phyloP scores from a whole-genome alignment of 2,113 vertebrate species.

The Melanostigma gelatinosum region DNA sequence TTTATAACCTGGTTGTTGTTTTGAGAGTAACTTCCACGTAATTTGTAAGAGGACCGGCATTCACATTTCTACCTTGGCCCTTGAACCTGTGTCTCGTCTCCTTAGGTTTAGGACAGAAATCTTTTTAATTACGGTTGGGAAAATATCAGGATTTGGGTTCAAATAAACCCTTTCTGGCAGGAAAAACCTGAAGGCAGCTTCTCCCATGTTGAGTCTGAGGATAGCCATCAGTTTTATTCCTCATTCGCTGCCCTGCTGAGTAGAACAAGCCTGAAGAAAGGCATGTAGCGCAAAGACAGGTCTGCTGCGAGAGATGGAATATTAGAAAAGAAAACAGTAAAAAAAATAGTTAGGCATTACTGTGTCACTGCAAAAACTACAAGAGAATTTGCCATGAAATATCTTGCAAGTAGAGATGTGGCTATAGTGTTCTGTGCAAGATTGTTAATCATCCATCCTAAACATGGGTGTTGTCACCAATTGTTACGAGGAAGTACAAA shows the following conservation, averaged over 20 bases:
- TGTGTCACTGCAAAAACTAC: neutral
- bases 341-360: neutral
- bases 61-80: neutral
- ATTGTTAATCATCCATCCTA: neutral
- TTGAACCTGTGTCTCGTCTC: no score
- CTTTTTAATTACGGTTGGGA: no score
- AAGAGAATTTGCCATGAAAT: neutral
- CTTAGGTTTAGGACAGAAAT: no score
- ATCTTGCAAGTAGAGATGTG: neutral
- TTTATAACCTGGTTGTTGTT: neutral
- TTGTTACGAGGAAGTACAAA: conserved; percentile 46
- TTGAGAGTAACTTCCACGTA: neutral
- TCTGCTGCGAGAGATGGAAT: conserved; percentile 66
- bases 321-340: neutral
- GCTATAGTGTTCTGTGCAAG: neutral
- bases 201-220: conserved; percentile 80
- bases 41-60: neutral
- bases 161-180: no score
- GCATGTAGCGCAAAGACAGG: conserved; percentile 88
- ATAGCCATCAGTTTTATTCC: conserved; percentile 84
- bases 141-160: no score
- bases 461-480: neutral
- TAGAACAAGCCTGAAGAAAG: conserved; percentile 83
- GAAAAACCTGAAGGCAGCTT: no score
- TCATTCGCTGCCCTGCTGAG: conserved; percentile 85